These are phyloP conservation scores for Pogonocherus hispidulus DNA, from an alignment of 2,888 invertebrate genomes.

Conservation along the genomic window DNA sequence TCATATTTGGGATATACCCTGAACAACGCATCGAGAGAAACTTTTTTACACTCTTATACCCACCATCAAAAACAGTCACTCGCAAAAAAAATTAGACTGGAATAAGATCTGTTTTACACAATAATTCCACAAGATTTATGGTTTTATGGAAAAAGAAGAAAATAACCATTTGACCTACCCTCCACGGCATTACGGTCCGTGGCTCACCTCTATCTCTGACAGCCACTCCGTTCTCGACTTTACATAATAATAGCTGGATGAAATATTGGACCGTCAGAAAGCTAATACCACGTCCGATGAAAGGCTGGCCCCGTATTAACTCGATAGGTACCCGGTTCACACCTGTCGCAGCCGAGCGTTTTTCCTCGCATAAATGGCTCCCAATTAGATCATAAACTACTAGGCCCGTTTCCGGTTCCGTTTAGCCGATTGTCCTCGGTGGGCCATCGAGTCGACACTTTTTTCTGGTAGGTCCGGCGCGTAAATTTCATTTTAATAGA, in stretches of 20 bases:
- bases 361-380: conserved; percentile 22
- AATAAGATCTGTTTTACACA: too few relatives aligned
- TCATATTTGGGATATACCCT: too few relatives aligned
- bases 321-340: conserved; percentile 28
- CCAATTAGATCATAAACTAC: conserved; percentile 28
- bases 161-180: too few relatives aligned
- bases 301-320: conserved; percentile 28
- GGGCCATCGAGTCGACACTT: conserved; percentile 11
- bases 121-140: too few relatives aligned
- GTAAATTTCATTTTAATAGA: too few relatives aligned
- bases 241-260: conserved; percentile 9
- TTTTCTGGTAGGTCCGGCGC: neutral
- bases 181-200: too few relatives aligned
- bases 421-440: conserved; percentile 12
- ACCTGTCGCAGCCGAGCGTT: conserved; percentile 25
- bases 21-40: too few relatives aligned
- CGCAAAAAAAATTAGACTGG: too few relatives aligned
- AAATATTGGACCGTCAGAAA: conserved; percentile 30
- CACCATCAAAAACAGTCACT: too few relatives aligned
- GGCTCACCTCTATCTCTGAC: too few relatives aligned
- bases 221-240: neutral
- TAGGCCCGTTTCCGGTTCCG: conserved; percentile 23
- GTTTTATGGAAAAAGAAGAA: too few relatives aligned
- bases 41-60: too few relatives aligned
- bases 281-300: conserved; percentile 30